These are phyloP conservation scores for Cirrhinus molitorella DNA, from an alignment of 2,797 vertebrate genomes.

Conservation along the genomic window DNA sequence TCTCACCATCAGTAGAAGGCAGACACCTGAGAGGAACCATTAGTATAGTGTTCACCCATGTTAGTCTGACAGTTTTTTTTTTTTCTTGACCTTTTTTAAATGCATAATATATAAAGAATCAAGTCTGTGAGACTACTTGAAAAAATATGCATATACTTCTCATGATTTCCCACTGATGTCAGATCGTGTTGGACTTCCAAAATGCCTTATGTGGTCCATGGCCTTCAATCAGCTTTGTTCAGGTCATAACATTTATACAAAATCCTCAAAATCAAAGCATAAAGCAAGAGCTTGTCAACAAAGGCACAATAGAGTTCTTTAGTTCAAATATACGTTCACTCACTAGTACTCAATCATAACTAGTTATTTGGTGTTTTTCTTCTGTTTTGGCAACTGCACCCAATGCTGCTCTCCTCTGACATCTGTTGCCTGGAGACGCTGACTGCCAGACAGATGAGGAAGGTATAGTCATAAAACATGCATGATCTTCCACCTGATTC, in stretches of 20 bases:
- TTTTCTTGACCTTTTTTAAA: not conserved
- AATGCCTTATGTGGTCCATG: slow-evolving; percentile 8
- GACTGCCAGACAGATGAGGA: slow-evolving; percentile 12
- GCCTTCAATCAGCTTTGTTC: slow-evolving; percentile 1
- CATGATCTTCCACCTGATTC: slow-evolving; percentile 54
- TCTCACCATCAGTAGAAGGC: slow-evolving; percentile 72
- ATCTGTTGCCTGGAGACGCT: slow-evolving; percentile 50
- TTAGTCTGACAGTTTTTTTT: not conserved
- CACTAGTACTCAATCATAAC: not conserved
- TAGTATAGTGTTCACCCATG: not conserved
- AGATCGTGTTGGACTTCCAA: slow-evolving; percentile 58
- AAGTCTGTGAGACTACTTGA: not conserved
- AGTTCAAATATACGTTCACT: not conserved
- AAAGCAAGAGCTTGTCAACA: not conserved
- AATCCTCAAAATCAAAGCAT: not conserved
- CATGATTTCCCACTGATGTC: slow-evolving; percentile 73
- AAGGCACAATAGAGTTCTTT: not conserved
- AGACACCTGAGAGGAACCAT: slow-evolving; percentile 69
- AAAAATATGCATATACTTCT: slow-evolving; percentile 67
- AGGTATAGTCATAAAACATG: slow-evolving; percentile 61
- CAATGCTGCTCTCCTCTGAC: slow-evolving; percentile 22
- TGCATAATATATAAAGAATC: not conserved
- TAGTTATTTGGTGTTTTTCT: not conserved
- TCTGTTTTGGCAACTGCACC: slow-evolving; percentile 21
- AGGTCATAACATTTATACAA: not conserved